phyloP scores from a whole-genome alignment of 2,113 vertebrate genomes.

The Cranoglanis bouderius region DNA sequence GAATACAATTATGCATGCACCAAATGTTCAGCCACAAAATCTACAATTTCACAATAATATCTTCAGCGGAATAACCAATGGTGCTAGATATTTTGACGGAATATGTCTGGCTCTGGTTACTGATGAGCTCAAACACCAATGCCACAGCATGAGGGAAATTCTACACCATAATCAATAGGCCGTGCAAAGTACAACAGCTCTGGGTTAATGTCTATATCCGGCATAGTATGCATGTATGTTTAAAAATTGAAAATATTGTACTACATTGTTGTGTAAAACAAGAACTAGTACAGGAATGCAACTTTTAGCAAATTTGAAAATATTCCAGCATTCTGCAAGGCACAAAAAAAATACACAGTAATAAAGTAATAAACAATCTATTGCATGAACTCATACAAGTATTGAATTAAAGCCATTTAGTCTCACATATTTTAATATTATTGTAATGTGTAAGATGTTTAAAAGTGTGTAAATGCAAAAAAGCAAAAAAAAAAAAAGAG shows the following conservation, averaged over 20 bases:
- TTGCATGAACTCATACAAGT: not conserved
- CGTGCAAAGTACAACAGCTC: not conserved
- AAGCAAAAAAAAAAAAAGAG: not conserved
- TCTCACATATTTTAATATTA: not conserved
- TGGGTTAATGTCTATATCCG: not conserved
- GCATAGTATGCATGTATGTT: not conserved
- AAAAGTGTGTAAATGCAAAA: not conserved
- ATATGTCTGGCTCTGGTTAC: not conserved
- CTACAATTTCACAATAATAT: not conserved
- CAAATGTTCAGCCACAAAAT: not conserved
- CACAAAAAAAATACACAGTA: no score
- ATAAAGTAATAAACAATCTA: not conserved
- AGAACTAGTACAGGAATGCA: not conserved
- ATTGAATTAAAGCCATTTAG: not conserved
- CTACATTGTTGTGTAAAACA: no score
- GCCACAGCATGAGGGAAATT: not conserved
- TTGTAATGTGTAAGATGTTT: not conserved
- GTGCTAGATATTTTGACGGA: not conserved
- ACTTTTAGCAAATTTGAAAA: not conserved
- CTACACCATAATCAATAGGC: not conserved
- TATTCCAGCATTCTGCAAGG: not conserved
- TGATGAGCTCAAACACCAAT: not conserved
- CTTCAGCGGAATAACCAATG: not conserved
- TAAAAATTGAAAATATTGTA: no score
- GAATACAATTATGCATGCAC: not conserved